These are phyloP conservation scores for Nasua narica DNA, from an alignment of 2,797 vertebrate species.

Conservation along the genomic window DNA sequence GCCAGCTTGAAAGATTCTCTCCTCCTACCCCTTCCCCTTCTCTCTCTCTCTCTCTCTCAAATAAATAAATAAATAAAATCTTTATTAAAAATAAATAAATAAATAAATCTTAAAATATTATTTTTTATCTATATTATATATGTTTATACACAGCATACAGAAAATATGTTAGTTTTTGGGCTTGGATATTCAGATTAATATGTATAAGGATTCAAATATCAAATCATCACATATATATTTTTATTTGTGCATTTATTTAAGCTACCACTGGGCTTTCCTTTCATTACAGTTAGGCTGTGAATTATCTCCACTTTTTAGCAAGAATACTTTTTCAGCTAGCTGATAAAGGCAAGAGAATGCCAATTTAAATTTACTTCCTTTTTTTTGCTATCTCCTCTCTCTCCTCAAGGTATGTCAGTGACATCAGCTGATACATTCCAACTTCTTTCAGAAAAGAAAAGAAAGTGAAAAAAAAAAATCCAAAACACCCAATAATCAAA, in stretches of 20 bases:
- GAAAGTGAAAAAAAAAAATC: background rate
- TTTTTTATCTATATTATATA: background rate
- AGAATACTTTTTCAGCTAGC: background rate
- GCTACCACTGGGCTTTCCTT: background rate
- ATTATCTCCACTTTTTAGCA: background rate
- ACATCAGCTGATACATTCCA: background rate
- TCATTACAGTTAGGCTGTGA: background rate
- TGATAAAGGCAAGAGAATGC: conserved; percentile 12
- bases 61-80: too few species aligned
- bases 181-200: background rate
- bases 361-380: background rate
- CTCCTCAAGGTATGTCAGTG: background rate
- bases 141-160: background rate
- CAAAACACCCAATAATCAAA: background rate
- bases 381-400: background rate
- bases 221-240: background rate
- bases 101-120: background rate
- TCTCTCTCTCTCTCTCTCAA: background rate
- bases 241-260: background rate
- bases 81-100: too few species aligned
- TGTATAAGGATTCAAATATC: background rate
- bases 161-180: background rate
- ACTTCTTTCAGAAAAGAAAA: background rate
- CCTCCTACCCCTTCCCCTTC: background rate
- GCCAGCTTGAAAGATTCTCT: background rate